Evolutionary conservation across 2,888 invertebrate genomes (phyloP), one percentile per base, ranked within the genome.

Genomic region (Acronicta leporina): DNA sequence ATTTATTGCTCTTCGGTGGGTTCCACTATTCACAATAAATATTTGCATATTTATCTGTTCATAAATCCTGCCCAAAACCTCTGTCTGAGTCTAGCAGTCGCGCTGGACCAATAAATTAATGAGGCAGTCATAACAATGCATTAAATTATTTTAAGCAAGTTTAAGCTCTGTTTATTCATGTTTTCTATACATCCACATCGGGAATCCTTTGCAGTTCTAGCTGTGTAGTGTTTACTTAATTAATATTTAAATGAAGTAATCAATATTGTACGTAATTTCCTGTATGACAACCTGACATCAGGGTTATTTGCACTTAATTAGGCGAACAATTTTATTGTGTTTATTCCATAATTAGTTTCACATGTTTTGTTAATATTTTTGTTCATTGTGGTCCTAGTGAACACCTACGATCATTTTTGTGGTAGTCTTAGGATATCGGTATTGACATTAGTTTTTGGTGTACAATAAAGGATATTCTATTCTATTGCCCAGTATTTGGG

Each of bases 201-300:
- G 9, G 1, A 41, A 46, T 25, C 11, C 30, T 16, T 51, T 27
- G 5, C 7, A 15, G 15, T 33, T 20, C 15, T 40, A 13, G 25
- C n/a, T 27, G 45, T 41, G n/a, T 35, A 48, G 13, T 51, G 62
- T 61, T 66, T 55, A 51, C 20, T 13, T 48, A 55, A 49, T 68
- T 48, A 48, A 11, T 7, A 33, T 40, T 55, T 68, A 55, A 67
- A 55, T 48, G 55, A 20, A 20, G 20, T 20, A 14, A 62, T 51
- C 62, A 10, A 63, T 14, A 47, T 54, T 69, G 51, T 51, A n/a
- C 41, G 46, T 44, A 53, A 64, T 64, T 57, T 53, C 30, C 45
- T 38, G 25, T 30, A 35, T 68, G 65, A 64, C 45, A 53, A 13
- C 25, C 8, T 35, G 47, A 13, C 42, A 47, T 25, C 35, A 16